Evolutionary conservation across 2,797 vertebrate species (phyloP).

Genomic region (Falco naumanni): DNA sequence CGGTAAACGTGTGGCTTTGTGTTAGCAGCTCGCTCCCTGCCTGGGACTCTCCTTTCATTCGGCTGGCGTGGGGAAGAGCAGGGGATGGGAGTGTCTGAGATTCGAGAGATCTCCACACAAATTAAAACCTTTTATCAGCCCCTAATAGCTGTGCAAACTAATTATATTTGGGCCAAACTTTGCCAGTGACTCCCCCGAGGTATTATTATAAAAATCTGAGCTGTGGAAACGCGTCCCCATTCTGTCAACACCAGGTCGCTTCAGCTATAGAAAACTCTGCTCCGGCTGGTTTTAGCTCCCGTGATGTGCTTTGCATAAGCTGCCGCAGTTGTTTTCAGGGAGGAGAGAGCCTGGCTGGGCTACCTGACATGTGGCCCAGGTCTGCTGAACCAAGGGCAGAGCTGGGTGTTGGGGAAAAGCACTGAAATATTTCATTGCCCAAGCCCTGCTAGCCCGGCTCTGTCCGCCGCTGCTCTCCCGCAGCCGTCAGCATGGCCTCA

Average conservation of each 20-base stretch:
- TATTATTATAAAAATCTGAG: conserved; percentile 80
- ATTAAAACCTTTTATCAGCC: conserved; percentile 82
- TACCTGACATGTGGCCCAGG: neutral
- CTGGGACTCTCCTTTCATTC: neutral
- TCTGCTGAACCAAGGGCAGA: conserved; percentile 21
- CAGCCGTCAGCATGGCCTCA: rapidly evolving
- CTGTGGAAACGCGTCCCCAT: conserved; percentile 77
- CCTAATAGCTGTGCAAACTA: conserved; percentile 81
- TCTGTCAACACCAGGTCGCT: conserved; percentile 80
- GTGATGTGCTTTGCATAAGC: conserved; percentile 66
- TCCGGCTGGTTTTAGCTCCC: conserved; percentile 53
- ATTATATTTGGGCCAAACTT: conserved; percentile 83
- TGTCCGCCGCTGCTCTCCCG: rapidly evolving
- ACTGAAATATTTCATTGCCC: neutral
- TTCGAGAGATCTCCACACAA: conserved; percentile 70
- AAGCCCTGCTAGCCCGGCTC: rapidly evolving
- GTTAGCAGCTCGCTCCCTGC: neutral
- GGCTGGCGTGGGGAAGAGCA: conserved; percentile 18
- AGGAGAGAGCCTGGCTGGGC: neutral
- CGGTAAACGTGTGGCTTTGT: neutral
- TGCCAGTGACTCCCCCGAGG: conserved; percentile 74
- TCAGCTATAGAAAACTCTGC: conserved; percentile 67
- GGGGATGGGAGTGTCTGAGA: conserved; percentile 55
- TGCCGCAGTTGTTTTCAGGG: neutral
- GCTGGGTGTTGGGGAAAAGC: neutral